Evolutionary conservation across 1,140 invertebrate species (phyloP).

Genomic region (Cecropterus lyciades): DNA sequence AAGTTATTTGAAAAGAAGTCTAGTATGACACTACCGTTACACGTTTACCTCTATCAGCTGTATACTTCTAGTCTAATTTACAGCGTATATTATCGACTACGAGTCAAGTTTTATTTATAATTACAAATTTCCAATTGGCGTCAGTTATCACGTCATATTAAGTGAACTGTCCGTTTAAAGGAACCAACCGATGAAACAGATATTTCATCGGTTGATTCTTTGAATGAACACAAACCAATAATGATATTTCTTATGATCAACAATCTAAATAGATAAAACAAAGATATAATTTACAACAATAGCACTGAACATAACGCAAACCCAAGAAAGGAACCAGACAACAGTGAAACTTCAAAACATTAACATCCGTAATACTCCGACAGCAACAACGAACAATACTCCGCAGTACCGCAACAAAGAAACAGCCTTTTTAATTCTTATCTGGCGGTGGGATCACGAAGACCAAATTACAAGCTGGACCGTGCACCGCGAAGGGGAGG

Average conservation of each 20-base stretch:
- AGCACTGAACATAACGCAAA: slow-evolving; percentile 8
- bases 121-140: too few species aligned
- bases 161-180: too few species aligned
- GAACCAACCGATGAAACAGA: too few species aligned
- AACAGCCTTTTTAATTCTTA: slow-evolving; percentile 48
- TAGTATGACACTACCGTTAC: too few species aligned
- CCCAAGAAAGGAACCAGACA: slow-evolving; percentile 17
- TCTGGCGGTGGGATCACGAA: slow-evolving; percentile 43
- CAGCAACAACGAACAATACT: slow-evolving; percentile 41
- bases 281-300: background rate
- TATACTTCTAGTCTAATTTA: too few species aligned
- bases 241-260: background rate
- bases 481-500: slow-evolving; percentile 1
- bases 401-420: slow-evolving; percentile 38
- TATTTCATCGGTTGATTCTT: too few species aligned
- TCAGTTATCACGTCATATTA: too few species aligned
- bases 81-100: too few species aligned
- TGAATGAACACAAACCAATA: too few species aligned
- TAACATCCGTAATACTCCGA: slow-evolving; percentile 20
- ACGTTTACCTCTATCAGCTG: too few species aligned
- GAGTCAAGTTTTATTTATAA: too few species aligned
- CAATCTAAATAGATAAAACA: slow-evolving; percentile 3
- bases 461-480: slow-evolving; percentile 41
- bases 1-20: too few species aligned
- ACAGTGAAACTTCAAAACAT: slow-evolving; percentile 10